Conservation (phyloP, 2,888 invertebrate species). For the Ellobium chinense region DNA sequence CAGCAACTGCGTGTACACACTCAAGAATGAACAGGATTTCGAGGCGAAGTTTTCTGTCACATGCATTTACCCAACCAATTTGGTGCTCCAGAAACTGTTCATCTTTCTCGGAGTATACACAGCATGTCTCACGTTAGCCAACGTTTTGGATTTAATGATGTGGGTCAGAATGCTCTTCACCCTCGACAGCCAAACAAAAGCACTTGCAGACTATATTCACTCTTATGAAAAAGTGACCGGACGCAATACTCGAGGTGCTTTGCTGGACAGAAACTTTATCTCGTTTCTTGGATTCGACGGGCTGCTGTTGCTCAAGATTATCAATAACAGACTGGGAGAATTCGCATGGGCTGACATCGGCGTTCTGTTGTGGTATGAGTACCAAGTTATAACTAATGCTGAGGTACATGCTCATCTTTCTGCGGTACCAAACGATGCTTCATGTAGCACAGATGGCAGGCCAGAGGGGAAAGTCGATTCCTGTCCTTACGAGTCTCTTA, state of each 20-base stretch:
- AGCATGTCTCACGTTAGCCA: background rate
- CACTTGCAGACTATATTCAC: background rate
- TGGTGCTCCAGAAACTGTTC: background rate
- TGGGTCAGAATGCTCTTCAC: background rate
- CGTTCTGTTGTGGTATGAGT: background rate
- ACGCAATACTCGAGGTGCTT: background rate
- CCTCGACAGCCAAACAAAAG: background rate
- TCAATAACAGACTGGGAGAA: background rate
- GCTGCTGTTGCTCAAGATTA: background rate
- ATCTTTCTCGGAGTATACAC: background rate
- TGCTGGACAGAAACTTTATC: background rate
- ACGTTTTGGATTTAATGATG: background rate
- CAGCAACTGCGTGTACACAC: constrained; percentile 9
- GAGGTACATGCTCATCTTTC: too few species aligned
- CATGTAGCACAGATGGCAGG: too few species aligned
- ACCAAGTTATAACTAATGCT: background rate
- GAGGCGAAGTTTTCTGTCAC: too few species aligned
- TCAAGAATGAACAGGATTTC: too few species aligned
- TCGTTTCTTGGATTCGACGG: background rate
- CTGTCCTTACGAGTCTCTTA: too few species aligned
- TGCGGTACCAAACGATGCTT: too few species aligned
- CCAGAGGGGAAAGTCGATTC: too few species aligned
- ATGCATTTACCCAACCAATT: background rate
- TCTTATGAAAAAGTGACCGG: background rate
- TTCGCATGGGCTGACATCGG: background rate